Evolutionary conservation across 2,113 vertebrate species (phyloP).

Genomic region (Chamaea fasciata): DNA sequence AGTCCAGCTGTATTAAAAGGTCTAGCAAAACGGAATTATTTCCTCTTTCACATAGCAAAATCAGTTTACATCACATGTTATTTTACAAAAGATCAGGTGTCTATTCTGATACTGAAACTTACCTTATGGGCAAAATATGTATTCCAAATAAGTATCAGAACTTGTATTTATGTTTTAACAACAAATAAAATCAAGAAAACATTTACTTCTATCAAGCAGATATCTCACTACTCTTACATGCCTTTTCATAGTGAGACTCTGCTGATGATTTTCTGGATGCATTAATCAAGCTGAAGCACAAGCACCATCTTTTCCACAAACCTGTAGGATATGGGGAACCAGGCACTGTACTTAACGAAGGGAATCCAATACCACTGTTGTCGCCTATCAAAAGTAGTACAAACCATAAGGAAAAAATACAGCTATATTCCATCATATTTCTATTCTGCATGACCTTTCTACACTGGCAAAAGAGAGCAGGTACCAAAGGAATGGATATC

Average conservation of each 20-base stretch:
- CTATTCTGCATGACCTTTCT: not conserved
- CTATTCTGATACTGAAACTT: not conserved
- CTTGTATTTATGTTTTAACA: not conserved
- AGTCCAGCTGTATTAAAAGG: not conserved
- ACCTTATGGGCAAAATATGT: not conserved
- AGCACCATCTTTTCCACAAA: not conserved
- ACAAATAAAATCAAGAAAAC: not conserved
- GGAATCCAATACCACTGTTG: not conserved
- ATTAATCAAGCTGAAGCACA: not conserved
- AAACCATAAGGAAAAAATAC: not conserved
- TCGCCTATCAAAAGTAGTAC: not conserved
- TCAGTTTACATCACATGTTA: not conserved
- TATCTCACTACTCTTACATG: not conserved
- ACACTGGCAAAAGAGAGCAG: not conserved
- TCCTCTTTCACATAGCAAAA: not conserved
- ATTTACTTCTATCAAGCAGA: not conserved
- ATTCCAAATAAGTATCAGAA: not conserved
- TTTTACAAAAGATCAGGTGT: not conserved
- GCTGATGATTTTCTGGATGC: not conserved
- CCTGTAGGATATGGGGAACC: not conserved
- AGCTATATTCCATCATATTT: not conserved
- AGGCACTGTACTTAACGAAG: not conserved
- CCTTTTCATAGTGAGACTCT: not conserved
- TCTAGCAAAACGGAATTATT: not conserved
- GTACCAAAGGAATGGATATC: not conserved